Evolutionary conservation across 1,140 invertebrate species (phyloP).

Genomic region (Marisa cornuarietis): DNA sequence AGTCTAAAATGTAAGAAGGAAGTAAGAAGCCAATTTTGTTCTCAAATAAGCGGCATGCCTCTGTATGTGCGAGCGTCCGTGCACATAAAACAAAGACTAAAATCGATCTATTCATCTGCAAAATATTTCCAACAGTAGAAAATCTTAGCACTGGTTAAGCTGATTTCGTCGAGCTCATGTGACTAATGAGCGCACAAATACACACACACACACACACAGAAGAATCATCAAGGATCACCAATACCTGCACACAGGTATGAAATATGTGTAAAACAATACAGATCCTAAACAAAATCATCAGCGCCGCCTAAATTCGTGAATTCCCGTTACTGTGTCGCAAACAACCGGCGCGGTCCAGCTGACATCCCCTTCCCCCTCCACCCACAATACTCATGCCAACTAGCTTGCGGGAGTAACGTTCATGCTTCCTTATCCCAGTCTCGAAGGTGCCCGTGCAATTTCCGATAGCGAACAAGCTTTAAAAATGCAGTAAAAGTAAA

Average conservation of each 20-base stretch:
- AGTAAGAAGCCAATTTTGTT: background rate
- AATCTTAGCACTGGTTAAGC: background rate
- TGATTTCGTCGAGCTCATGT: too few relatives aligned
- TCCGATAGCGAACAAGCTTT: too few relatives aligned
- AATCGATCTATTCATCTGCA: background rate
- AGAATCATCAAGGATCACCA: background rate
- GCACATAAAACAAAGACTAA: background rate
- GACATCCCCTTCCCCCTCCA: background rate
- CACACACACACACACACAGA: background rate
- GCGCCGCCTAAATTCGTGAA: background rate
- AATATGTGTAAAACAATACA: background rate
- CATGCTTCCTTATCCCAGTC: too few relatives aligned
- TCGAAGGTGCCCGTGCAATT: too few relatives aligned
- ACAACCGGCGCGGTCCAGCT: background rate
- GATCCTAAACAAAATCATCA: too few relatives aligned
- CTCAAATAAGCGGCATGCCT: background rate
- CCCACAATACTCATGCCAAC: background rate
- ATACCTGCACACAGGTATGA: background rate
- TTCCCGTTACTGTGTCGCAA: background rate
- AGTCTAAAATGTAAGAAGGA: background rate
- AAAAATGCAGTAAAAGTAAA: background rate
- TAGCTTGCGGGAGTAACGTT: too few relatives aligned
- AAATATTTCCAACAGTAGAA: background rate
- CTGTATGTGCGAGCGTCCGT: constrained; percentile 5
- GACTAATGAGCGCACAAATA: background rate